A percentile compares a stretch with the other conserved stretches of the same genome.
These are phyloP conservation scores for Gadopsis marmoratus DNA, from an alignment of 2,797 vertebrate genomes.

Conservation along the genomic window DNA sequence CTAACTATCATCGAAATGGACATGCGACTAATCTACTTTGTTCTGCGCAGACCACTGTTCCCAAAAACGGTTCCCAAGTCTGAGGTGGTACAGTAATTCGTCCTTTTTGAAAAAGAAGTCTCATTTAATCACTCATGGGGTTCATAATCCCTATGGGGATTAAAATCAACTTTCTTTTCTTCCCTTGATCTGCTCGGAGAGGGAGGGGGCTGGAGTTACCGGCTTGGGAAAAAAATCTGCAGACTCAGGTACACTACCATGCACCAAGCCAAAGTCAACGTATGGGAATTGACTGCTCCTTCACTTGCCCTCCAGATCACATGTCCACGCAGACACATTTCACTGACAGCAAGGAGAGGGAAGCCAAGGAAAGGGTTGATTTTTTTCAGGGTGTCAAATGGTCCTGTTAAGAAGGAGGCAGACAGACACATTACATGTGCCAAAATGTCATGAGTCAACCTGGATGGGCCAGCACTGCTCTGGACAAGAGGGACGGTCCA, in stretches of 20 bases:
- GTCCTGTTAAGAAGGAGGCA: constrained; percentile 9
- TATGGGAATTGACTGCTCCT: constrained; percentile 73
- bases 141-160: constrained; percentile 78
- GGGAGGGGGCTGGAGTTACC: constrained; percentile 43
- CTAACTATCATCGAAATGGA: constrained; percentile 65
- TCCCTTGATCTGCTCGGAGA: constrained; percentile 72
- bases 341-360: constrained; percentile 29
- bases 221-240: constrained; percentile 74
- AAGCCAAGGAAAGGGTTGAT: constrained; percentile 24
- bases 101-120: constrained; percentile 73
- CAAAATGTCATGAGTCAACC: constrained; percentile 62
- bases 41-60: constrained; percentile 48
- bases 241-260: constrained; percentile 61
- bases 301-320: constrained; percentile 44
- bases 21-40: constrained; percentile 72
- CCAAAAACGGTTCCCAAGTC: constrained; percentile 74
- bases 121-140: constrained; percentile 79
- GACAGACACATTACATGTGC: constrained; percentile 36
- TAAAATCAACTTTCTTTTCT: constrained; percentile 75
- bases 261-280: constrained; percentile 51
- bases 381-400: constrained; percentile 31
- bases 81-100: constrained; percentile 77
- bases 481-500: constrained; percentile 33
- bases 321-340: constrained; percentile 30
- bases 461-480: constrained; percentile 15